These are phyloP conservation scores for Carduelis carduelis DNA, from an alignment of 2,797 vertebrate species.

Conservation along the genomic window DNA sequence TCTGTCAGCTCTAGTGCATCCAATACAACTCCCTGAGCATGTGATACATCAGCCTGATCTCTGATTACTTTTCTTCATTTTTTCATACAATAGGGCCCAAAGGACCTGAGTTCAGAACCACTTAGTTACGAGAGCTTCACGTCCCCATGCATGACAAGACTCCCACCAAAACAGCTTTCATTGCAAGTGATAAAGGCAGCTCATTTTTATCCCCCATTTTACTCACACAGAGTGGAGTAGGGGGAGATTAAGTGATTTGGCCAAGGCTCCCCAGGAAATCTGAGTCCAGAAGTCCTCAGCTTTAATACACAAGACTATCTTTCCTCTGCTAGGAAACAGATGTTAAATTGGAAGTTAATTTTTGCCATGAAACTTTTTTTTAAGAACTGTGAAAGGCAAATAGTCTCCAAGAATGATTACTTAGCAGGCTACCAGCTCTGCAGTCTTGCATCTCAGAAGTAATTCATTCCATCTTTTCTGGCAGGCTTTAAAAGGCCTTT, in stretches of 20 bases:
- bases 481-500: conserved; percentile 47
- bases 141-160: not conserved
- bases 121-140: not conserved
- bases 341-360: conserved; percentile 68
- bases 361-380: conserved; percentile 59
- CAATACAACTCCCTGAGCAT: not conserved
- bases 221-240: not conserved
- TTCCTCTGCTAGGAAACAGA: conserved; percentile 56
- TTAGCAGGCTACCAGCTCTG: conserved; percentile 36
- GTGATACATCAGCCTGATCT: conserved; percentile 28
- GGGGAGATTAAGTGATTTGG: not conserved
- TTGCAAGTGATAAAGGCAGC: not conserved
- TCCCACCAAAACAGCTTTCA: not conserved
- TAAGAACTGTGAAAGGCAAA: conserved; percentile 50
- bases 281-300: not conserved
- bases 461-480: conserved; percentile 59
- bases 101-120: not conserved
- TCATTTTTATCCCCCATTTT: not conserved
- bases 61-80: not conserved
- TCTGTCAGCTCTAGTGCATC: conserved; percentile 19
- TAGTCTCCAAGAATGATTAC: conserved; percentile 42
- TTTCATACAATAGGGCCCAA: not conserved
- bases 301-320: conserved; percentile 16
- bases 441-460: conserved; percentile 46
- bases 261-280: not conserved